Evolutionary conservation across 1,140 invertebrate genomes (phyloP), one percentile per base, ranked within the genome.

Genomic region (Drosophila aff.): DNA sequence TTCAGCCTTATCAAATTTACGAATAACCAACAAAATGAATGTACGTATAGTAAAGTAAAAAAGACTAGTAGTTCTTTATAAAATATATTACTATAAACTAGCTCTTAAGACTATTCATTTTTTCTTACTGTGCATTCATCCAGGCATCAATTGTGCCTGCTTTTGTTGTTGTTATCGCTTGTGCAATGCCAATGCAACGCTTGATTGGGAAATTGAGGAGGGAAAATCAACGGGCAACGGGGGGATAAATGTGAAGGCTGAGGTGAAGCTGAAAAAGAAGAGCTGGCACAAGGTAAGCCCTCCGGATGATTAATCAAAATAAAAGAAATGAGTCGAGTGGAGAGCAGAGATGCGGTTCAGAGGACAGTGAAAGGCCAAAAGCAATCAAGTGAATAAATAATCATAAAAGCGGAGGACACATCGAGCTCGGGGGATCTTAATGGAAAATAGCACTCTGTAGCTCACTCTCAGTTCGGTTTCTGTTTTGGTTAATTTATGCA

Each of bases 281-380:
- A 67, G 40, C 47, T 58, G 72, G 62, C 44, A 69, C 69, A 73
- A 75, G 72, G 59, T 75, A 36, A 74, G 74, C 64, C 75, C 46
- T 57, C 64, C 55, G 47, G 62, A 86, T 86, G 82, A 86, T 86
- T 87, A 87, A 87, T 87, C 83, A 79, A 87, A 87, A 60, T 62
- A 73, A 77, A 69, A 68, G 47, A 79, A 68, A 66, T 49, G 52
- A 71, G 44, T 38, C 28, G 55, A 40, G 16, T 38, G 28, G 33
- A 36, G 55, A 43, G 31, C 16, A 23, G 68, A 28, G 62, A 41
- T 65, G n/a, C 47, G 74, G 58, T 59, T 53, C 23, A 41, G 52
- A 59, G 43, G 64, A 67, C 44, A 44, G 43, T 40, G 60, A 73
- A 47, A 79, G 41, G 49, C 73, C 38, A 55, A 79, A 59, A 63